Evolutionary conservation across 2,888 invertebrate genomes (phyloP).

Genomic region (Caenorhabditis zanzibari): DNA sequence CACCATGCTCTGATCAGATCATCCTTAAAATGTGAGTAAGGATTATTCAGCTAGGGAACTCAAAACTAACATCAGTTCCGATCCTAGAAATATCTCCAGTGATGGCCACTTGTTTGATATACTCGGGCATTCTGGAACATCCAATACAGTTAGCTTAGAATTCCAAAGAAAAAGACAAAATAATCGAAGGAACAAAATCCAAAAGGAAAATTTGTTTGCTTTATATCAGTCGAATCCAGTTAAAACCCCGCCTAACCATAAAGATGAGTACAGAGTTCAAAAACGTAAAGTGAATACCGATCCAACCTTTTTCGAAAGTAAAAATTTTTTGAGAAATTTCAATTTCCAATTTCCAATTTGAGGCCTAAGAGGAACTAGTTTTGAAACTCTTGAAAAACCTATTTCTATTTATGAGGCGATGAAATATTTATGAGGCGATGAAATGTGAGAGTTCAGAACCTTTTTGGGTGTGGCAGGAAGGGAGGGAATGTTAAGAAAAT

Average conservation of each 20-base stretch:
- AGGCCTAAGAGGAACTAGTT: slow-evolving; percentile 15
- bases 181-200: background rate
- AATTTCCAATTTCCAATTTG: slow-evolving; percentile 25
- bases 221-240: background rate
- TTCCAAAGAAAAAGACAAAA: background rate
- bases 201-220: too few species aligned
- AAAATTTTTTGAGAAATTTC: background rate
- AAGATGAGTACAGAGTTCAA: background rate
- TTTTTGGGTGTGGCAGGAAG: slow-evolving; percentile 12
- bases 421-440: slow-evolving; percentile 44
- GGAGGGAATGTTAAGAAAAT: background rate
- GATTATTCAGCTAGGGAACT: background rate
- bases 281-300: background rate
- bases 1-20: slow-evolving; percentile 71
- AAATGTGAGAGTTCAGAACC: slow-evolving; percentile 22
- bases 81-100: slow-evolving; percentile 75
- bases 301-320: background rate
- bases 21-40: slow-evolving; percentile 55
- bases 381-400: background rate
- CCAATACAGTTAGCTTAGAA: background rate
- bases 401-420: slow-evolving; percentile 26
- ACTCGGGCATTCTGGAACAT: slow-evolving; percentile 62
- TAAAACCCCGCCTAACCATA: background rate
- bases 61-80: slow-evolving; percentile 67
- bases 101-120: slow-evolving; percentile 77